Percentiles rank a stretch among this genome's conserved stretches.
Conservation (phyloP, 2,888 invertebrate species). For the Brenthis hecate region DNA sequence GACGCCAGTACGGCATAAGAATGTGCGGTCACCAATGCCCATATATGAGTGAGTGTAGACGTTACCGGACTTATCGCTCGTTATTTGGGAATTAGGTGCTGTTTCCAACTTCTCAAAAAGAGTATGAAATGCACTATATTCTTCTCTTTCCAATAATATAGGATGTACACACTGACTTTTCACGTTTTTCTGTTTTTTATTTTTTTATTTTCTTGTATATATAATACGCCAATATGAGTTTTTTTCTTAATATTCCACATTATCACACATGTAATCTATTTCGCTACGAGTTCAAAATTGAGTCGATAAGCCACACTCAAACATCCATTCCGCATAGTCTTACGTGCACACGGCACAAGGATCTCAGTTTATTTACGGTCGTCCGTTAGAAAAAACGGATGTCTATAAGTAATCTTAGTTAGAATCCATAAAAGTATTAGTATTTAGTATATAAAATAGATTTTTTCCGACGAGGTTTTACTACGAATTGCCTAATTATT, state of each 20-base stretch:
- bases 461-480: no score
- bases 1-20: constrained; percentile 44
- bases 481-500: no score
- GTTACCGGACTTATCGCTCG: no score
- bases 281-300: constrained; percentile 32
- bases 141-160: constrained; percentile 46
- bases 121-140: constrained; percentile 35
- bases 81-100: no score
- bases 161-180: constrained; percentile 46
- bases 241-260: constrained; percentile 42
- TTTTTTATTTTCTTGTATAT: constrained; percentile 46
- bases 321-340: constrained; percentile 25
- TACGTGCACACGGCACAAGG: constrained; percentile 34
- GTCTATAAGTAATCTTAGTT: no score
- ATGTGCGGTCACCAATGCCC: constrained; percentile 35
- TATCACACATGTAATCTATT: constrained; percentile 37
- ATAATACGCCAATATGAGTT: constrained; percentile 42
- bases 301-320: constrained; percentile 39
- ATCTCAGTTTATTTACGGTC: constrained; percentile 29
- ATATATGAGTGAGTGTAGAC: no score
- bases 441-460: no score
- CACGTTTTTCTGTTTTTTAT: constrained; percentile 43
- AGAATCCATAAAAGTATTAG: no score
- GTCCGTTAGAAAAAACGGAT: no score
- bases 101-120: not conserved